phyloP scores from a whole-genome alignment of 2,113 vertebrate species.

The Mormoops blainvillei region DNA sequence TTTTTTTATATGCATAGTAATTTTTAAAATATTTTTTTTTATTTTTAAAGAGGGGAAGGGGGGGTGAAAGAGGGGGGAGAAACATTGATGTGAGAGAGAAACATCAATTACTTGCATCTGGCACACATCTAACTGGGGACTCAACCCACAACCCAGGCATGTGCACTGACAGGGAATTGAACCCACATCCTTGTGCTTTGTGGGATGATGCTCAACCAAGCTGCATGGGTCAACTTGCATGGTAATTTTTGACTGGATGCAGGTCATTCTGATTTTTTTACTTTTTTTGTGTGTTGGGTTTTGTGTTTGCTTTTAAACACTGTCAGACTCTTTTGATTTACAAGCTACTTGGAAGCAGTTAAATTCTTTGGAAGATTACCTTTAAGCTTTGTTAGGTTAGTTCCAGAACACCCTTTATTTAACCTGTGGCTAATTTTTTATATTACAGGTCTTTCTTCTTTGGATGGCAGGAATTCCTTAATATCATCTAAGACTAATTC shows the following conservation, averaged over 20 bases:
- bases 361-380: neutral
- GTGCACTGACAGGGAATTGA: too few species aligned
- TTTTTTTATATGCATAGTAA: neutral
- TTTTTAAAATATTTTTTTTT: too few species aligned
- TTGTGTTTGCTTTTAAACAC: conserved; percentile 9
- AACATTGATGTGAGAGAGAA: too few species aligned
- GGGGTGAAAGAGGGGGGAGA: too few species aligned
- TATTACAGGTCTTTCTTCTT: neutral
- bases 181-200: too few species aligned
- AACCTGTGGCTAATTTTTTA: neutral
- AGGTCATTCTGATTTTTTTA: conserved; percentile 23
- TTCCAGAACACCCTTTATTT: neutral
- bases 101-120: too few species aligned
- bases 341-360: neutral
- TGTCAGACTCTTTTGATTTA: neutral
- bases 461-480: neutral
- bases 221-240: too few species aligned
- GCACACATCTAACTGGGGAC: too few species aligned
- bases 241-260: neutral
- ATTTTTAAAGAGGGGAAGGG: too few species aligned
- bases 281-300: neutral
- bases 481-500: neutral
- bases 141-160: too few species aligned
- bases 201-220: too few species aligned
- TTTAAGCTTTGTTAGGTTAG: neutral